Percentiles rank a stretch among this genome's conserved stretches.
Conservation (phyloP, 2,113 vertebrate genomes). For the Microtus ochrogaster region DNA sequence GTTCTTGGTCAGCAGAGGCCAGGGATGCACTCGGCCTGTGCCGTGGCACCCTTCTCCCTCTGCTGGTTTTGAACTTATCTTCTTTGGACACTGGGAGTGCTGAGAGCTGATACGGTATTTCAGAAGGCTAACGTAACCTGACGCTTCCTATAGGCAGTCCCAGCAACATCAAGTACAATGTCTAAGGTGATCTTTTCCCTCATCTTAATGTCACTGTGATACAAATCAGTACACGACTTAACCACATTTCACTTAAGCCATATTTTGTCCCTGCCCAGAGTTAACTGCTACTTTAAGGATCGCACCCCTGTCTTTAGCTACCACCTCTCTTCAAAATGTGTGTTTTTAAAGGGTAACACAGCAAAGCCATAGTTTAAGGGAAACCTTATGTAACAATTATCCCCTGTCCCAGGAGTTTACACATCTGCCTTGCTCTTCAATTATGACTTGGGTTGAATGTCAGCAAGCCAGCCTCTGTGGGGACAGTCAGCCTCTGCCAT, state of each 20-base stretch:
- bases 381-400: constrained; percentile 63
- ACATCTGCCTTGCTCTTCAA: constrained; percentile 79
- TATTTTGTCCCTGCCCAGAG: constrained; percentile 63
- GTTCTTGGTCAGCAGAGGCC: constrained; percentile 16
- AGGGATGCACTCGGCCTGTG: background rate
- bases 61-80: constrained; percentile 65
- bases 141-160: constrained; percentile 71
- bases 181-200: constrained; percentile 68
- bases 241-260: constrained; percentile 51
- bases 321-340: constrained; percentile 69
- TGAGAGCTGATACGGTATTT: constrained; percentile 55
- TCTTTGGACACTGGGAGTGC: background rate
- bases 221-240: constrained; percentile 71
- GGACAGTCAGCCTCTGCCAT: constrained; percentile 2
- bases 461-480: constrained; percentile 65
- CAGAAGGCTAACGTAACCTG: constrained; percentile 66
- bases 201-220: constrained; percentile 70
- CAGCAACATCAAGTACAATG: constrained; percentile 72
- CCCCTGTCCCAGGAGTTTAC: constrained; percentile 76
- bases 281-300: constrained; percentile 59
- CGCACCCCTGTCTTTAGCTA: background rate
- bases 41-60: constrained; percentile 15
- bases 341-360: constrained; percentile 76
- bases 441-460: constrained; percentile 83
- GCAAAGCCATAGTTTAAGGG: constrained; percentile 74